Evolutionary conservation across 2,888 invertebrate genomes (phyloP).

Genomic region (Colostygia pectinataria): DNA sequence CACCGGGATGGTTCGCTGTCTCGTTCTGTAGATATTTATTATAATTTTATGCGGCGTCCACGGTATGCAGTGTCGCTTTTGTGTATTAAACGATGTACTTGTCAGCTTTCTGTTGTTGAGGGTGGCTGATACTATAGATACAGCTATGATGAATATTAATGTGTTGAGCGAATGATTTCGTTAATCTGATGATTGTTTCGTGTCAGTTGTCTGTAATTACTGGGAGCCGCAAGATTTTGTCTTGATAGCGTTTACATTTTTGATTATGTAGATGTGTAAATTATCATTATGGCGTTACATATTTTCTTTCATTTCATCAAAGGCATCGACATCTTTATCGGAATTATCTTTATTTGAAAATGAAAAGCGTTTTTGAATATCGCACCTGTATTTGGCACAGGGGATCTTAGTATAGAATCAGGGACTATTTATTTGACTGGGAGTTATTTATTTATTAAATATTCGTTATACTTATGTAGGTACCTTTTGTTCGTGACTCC

Average conservation of each 20-base stretch:
- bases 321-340: no score
- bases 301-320: no score
- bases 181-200: conserved; percentile 65
- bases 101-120: conserved; percentile 64
- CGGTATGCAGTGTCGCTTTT: conserved; percentile 57
- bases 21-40: conserved; percentile 71
- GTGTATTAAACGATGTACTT: conserved; percentile 75
- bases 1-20: conserved; percentile 27
- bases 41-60: conserved; percentile 80
- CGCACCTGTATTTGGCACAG: no score
- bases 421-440: no score
- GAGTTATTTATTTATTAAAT: no score
- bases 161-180: conserved; percentile 53
- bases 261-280: not conserved
- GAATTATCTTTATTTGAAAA: no score
- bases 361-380: no score
- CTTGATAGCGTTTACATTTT: conserved; percentile 18
- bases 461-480: no score
- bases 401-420: no score
- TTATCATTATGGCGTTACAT: no score
- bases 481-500: no score
- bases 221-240: conserved; percentile 30
- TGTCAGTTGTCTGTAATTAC: conserved; percentile 73
- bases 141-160: conserved; percentile 68
- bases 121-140: conserved; percentile 45